phyloP scores from a whole-genome alignment of 2,113 vertebrate genomes.

The Pedionomus torquatus region DNA sequence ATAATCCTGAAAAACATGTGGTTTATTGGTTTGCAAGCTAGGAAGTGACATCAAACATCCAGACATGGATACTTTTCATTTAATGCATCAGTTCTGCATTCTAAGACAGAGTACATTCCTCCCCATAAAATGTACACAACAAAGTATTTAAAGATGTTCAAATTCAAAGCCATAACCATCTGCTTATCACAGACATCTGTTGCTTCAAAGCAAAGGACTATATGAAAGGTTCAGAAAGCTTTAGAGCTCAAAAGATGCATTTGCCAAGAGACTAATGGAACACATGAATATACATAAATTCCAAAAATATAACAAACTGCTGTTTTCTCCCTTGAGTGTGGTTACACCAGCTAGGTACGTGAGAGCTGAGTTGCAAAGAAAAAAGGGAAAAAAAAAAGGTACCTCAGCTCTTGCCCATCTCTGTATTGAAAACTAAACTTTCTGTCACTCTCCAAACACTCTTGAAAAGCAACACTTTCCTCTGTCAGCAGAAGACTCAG shows the following conservation, averaged over 20 bases:
- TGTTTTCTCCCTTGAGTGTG: neutral
- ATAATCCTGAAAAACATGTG: neutral
- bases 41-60: constrained; percentile 19
- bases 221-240: constrained; percentile 37
- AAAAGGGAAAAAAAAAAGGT: neutral
- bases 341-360: neutral
- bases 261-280: constrained; percentile 31
- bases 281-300: constrained; percentile 4
- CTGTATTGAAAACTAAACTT: neutral
- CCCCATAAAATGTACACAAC: constrained; percentile 2
- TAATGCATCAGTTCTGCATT: neutral
- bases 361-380: neutral
- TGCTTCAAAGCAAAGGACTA: constrained; percentile 43
- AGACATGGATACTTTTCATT: constrained; percentile 31
- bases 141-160: constrained; percentile 53
- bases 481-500: neutral
- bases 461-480: neutral
- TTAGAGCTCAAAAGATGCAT: constrained; percentile 18
- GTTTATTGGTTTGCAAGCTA: constrained; percentile 20
- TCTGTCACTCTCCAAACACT: neutral
- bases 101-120: constrained; percentile 17
- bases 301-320: constrained; percentile 15
- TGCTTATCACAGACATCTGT: constrained; percentile 55
- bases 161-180: constrained; percentile 31
- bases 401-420: neutral